phyloP scores from a whole-genome alignment of 2,888 invertebrate species.

The Troides oblongomaculatus region DNA sequence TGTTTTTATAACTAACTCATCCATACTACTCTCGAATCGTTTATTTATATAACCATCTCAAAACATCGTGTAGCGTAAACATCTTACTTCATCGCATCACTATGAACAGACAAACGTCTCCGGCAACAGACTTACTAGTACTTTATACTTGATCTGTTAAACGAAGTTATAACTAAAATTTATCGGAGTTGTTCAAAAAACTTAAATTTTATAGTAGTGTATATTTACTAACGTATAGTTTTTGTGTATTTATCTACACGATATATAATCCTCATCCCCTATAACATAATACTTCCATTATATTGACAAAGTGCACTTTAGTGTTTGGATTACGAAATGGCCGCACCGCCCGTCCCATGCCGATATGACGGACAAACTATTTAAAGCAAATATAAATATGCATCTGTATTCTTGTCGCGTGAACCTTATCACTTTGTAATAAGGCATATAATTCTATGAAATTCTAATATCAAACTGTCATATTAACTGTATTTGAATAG shows the following conservation, averaged over 20 bases:
- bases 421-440: constrained; percentile 30
- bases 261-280: constrained; percentile 4
- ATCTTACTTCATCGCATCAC: too few species aligned
- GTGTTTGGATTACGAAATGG: constrained; percentile 68
- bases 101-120: too few species aligned
- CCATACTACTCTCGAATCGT: too few species aligned
- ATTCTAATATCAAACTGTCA: not conserved
- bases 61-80: too few species aligned
- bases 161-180: too few species aligned
- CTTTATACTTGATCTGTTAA: too few species aligned
- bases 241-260: not conserved
- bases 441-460: constrained; percentile 29
- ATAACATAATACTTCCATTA: constrained; percentile 29
- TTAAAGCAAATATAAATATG: constrained; percentile 37
- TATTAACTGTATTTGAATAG: constrained; percentile 56
- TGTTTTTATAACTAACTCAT: too few species aligned
- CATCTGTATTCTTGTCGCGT: constrained; percentile 26
- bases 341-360: constrained; percentile 44
- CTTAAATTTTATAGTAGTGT: too few species aligned
- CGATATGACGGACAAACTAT: constrained; percentile 53
- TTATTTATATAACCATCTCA: too few species aligned
- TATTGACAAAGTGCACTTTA: constrained; percentile 68
- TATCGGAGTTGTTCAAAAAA: too few species aligned
- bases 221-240: too few species aligned
- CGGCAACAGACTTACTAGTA: too few species aligned